Evolutionary conservation across 2,113 vertebrate species (phyloP).

Genomic region (Marmota flaviventris): DNA sequence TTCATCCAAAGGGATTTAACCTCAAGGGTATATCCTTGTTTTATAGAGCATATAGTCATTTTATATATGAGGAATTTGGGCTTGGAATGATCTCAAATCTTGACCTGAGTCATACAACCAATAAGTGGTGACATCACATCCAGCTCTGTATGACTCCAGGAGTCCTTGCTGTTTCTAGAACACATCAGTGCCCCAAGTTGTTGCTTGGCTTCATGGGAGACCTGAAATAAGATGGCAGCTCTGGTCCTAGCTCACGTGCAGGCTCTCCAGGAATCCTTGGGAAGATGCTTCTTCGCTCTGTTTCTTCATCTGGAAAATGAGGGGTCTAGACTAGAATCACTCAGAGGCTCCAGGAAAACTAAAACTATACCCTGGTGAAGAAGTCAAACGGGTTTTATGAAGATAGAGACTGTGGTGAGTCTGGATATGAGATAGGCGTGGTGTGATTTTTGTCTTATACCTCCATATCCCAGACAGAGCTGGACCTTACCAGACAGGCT

Average conservation of each 20-base stretch:
- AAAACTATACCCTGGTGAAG: neutral
- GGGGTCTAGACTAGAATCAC: neutral
- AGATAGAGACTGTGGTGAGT: neutral
- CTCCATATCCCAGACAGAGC: slow-evolving; percentile 60
- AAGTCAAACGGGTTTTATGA: neutral
- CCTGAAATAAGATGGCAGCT: neutral
- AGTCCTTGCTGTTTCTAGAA: neutral
- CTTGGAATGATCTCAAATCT: neutral
- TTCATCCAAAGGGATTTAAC: slow-evolving; percentile 16
- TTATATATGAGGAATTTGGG: slow-evolving; percentile 8
- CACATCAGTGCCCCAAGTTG: neutral
- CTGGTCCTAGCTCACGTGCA: neutral
- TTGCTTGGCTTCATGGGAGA: neutral
- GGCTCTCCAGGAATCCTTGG: neutral
- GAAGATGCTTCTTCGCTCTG: neutral
- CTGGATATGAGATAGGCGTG: neutral
- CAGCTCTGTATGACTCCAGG: neutral
- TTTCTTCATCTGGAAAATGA: slow-evolving; percentile 11
- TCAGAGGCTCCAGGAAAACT: neutral
- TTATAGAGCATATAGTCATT: neutral
- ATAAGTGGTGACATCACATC: neutral
- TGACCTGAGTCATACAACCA: neutral
- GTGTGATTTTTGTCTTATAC: neutral
- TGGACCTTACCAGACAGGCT: slow-evolving; percentile 73
- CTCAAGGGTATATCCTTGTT: neutral